phyloP scores from a whole-genome alignment of 37 sponge, comb jelly and placozoan genomes.

The Agelas oroides region DNA sequence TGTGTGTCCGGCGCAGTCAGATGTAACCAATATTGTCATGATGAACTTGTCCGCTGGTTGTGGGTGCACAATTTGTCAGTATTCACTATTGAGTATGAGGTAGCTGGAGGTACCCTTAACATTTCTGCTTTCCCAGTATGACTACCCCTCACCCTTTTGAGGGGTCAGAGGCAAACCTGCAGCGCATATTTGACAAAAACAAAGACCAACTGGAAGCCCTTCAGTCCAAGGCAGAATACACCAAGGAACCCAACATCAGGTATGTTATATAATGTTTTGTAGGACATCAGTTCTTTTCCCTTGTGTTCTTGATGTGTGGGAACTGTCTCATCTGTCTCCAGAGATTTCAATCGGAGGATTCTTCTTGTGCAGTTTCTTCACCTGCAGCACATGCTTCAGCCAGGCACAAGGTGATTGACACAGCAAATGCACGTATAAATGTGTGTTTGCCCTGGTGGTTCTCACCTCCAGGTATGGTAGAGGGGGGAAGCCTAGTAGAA shows the following conservation, averaged over 20 bases:
- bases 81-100: too few species aligned
- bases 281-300: too few species aligned
- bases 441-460: too few species aligned
- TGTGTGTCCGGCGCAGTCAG: too few species aligned
- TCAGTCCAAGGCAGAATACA: not conserved
- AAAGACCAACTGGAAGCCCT: slow-evolving; percentile 14
- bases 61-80: too few species aligned
- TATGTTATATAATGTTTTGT: slow-evolving; percentile 4
- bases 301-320: too few species aligned
- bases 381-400: slow-evolving; percentile 44
- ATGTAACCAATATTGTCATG: too few species aligned
- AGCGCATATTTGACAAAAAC: slow-evolving; percentile 60
- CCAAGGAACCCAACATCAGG: slow-evolving; percentile 53
- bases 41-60: too few species aligned
- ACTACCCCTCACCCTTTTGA: slow-evolving; percentile 74
- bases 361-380: slow-evolving; percentile 32
- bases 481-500: too few species aligned
- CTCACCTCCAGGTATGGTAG: too few species aligned
- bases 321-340: not conserved
- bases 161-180: slow-evolving; percentile 70
- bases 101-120: too few species aligned
- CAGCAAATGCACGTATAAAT: too few species aligned
- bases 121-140: slow-evolving; percentile 36
- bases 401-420: slow-evolving; percentile 24
- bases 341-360: slow-evolving; percentile 17